A percentile compares a stretch with the other conserved stretches of the same genome.
Conservation (phyloP, 2,113 vertebrate genomes). For the Spilogale gracilis region DNA sequence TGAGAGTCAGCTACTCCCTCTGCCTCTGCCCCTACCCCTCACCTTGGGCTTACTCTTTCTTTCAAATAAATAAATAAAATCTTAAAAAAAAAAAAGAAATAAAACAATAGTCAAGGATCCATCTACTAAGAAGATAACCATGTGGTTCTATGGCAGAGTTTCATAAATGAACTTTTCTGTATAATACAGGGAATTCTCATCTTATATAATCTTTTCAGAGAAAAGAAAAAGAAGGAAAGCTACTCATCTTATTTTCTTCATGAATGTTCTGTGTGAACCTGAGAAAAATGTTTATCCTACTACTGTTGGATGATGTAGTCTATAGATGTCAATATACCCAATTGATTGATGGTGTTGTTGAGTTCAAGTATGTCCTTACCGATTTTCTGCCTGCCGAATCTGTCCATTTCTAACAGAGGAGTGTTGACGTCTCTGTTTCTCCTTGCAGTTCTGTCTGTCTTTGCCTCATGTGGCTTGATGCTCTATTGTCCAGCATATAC, state of each 20-base stretch:
- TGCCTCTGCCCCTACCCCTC: no score
- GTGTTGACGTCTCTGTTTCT: background rate
- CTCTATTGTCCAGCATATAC: background rate
- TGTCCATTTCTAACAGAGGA: background rate
- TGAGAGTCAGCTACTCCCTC: background rate
- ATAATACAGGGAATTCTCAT: background rate
- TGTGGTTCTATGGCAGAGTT: background rate
- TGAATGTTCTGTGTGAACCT: background rate
- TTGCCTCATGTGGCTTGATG: background rate
- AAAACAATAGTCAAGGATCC: slow-evolving; percentile 15
- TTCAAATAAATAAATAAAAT: no score
- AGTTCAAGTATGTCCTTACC: background rate
- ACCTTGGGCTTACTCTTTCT: no score
- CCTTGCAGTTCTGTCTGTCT: background rate
- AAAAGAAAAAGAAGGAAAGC: background rate
- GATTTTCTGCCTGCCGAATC: background rate
- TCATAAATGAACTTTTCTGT: background rate
- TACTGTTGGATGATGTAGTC: background rate
- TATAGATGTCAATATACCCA: background rate
- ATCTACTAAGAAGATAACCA: background rate
- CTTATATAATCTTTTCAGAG: background rate
- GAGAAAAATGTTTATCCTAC: slow-evolving; percentile 8
- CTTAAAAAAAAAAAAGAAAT: background rate
- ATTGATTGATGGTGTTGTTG: background rate
- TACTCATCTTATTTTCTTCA: slow-evolving; percentile 24